Conservation (phyloP, 2,888 invertebrate genomes). For the Callyntrura sp. region DNA sequence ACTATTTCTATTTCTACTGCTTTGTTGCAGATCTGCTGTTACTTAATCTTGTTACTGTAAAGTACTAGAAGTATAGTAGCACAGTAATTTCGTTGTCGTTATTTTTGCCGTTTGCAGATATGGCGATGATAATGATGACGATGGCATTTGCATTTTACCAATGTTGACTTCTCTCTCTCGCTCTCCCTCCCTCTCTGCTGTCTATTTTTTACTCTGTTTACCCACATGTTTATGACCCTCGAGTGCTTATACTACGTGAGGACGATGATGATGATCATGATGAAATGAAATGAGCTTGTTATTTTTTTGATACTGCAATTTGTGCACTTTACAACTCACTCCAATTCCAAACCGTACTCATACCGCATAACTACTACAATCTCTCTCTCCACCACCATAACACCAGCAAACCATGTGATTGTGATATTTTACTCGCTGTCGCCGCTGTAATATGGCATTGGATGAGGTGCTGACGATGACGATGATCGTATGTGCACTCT, state of each 20-base stretch:
- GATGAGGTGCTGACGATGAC: not conserved
- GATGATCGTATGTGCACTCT: not conserved
- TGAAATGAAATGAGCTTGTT: conserved; percentile 46
- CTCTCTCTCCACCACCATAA: conserved; percentile 17
- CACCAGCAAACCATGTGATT: conserved; percentile 28
- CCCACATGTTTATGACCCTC: conserved; percentile 11
- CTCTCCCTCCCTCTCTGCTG: not conserved
- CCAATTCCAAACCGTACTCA: not conserved
- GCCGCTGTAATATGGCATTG: not conserved
- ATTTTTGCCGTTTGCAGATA: not conserved
- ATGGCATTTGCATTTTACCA: conserved; percentile 5
- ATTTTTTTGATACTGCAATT: conserved; percentile 37
- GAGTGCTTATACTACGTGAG: too few species aligned
- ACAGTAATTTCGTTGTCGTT: not conserved
- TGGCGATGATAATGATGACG: not conserved
- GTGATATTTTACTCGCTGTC: not conserved
- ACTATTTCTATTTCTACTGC: too few species aligned
- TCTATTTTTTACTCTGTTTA: conserved; percentile 23
- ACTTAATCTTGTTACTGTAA: too few species aligned
- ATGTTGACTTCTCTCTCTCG: conserved; percentile 19
- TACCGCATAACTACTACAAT: conserved; percentile 3
- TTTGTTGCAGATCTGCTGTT: too few species aligned
- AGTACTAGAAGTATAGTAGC: too few species aligned
- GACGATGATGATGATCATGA: not conserved
- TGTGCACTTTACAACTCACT: conserved; percentile 24